phyloP scores from a whole-genome alignment of 2,888 invertebrate species.

The Achlya flavicornis region DNA sequence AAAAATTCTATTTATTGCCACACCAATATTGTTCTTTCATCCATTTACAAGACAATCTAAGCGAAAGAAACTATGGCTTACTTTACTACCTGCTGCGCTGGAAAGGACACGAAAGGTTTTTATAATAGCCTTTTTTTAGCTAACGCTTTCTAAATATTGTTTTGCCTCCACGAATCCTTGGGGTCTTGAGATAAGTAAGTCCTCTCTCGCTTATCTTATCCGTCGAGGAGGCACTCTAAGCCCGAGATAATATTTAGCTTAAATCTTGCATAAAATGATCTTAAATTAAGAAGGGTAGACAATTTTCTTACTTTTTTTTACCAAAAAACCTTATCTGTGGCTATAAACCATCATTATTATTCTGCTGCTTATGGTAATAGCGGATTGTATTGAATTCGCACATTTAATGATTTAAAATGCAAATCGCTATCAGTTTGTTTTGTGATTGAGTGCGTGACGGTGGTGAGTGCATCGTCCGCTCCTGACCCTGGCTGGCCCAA shows the following conservation, averaged over 20 bases:
- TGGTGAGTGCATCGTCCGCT: conserved; percentile 78
- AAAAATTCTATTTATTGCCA: conserved; percentile 51
- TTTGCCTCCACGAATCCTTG: conserved; percentile 51
- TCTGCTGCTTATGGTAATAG: neutral
- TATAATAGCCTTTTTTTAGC: conserved; percentile 54
- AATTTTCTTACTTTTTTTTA: neutral
- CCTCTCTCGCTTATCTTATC: conserved; percentile 69
- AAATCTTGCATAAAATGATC: conserved; percentile 39
- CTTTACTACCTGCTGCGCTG: conserved; percentile 68
- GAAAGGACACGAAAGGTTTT: conserved; percentile 59
- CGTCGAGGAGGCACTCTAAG: conserved; percentile 51
- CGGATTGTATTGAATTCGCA: neutral
- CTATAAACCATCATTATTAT: neutral
- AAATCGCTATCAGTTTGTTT: conserved; percentile 20
- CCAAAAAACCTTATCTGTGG: neutral
- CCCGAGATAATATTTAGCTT: conserved; percentile 53
- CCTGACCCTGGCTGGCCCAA: conserved; percentile 83
- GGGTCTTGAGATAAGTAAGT: conserved; percentile 69
- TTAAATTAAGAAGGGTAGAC: conserved; percentile 24
- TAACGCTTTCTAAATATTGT: conserved; percentile 68
- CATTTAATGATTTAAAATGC: conserved; percentile 5
- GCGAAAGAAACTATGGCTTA: conserved; percentile 47
- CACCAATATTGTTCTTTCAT: conserved; percentile 24
- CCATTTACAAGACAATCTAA: conserved; percentile 59
- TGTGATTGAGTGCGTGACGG: conserved; percentile 48